Evolutionary conservation across 2,888 invertebrate species (phyloP).

Genomic region (Eurytoma adleriae): DNA sequence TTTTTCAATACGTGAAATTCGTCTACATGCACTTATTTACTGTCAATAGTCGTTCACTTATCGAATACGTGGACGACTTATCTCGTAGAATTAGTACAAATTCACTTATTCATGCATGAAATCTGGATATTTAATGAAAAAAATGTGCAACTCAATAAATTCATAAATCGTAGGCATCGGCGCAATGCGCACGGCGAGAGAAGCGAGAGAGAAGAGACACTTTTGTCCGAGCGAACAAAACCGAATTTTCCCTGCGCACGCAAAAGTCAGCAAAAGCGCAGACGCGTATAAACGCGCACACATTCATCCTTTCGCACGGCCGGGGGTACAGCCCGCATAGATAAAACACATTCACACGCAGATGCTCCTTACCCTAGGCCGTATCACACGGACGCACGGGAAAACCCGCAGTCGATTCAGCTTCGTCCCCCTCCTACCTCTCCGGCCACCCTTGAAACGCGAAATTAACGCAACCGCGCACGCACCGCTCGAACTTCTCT

Average conservation of each 20-base stretch:
- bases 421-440: constrained; percentile 1
- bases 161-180: too few relatives aligned
- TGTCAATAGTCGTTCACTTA: too few relatives aligned
- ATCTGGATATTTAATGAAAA: too few relatives aligned
- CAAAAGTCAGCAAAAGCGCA: not conserved
- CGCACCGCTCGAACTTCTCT: not conserved
- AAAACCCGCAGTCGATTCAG: constrained; percentile 20
- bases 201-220: too few relatives aligned
- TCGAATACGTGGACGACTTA: too few relatives aligned
- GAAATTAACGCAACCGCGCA: constrained; percentile 29
- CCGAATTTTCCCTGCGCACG: not conserved
- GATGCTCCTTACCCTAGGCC: not conserved
- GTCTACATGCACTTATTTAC: too few relatives aligned
- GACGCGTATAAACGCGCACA: constrained; percentile 1
- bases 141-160: too few relatives aligned
- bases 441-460: constrained; percentile 2
- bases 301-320: not conserved
- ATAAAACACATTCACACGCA: not conserved
- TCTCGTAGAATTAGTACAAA: too few relatives aligned
- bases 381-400: not conserved
- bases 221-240: too few relatives aligned
- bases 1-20: too few relatives aligned
- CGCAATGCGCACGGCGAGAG: too few relatives aligned
- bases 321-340: not conserved
- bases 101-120: too few relatives aligned